These are phyloP conservation scores for Danio choprae DNA, from an alignment of 2,797 vertebrate species.

Conservation along the genomic window DNA sequence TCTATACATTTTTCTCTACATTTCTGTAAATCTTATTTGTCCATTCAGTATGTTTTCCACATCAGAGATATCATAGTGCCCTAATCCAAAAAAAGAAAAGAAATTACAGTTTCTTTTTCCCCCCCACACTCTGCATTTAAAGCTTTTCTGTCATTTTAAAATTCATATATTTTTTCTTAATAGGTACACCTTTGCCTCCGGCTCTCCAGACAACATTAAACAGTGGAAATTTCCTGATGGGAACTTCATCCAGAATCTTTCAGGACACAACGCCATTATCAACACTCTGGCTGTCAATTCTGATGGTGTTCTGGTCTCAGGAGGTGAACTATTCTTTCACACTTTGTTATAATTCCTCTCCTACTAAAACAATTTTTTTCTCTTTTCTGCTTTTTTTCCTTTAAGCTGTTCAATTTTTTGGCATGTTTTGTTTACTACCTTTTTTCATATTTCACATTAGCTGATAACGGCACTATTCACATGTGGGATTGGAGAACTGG, in stretches of 20 bases:
- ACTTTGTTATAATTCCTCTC: neutral
- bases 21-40: too few relatives aligned
- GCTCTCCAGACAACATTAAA: conserved; percentile 99
- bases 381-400: neutral
- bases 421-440: neutral
- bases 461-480: conserved; percentile 98
- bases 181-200: conserved; percentile 97
- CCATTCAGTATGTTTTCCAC: neutral
- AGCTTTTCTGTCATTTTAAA: neutral
- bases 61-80: neutral
- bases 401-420: too few relatives aligned
- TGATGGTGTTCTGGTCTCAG: conserved; percentile 95
- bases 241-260: conserved; percentile 97
- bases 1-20: too few relatives aligned
- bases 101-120: too few relatives aligned
- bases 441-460: conserved; percentile 67
- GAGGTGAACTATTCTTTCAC: conserved; percentile 79
- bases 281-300: conserved; percentile 97
- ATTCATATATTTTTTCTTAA: conserved; percentile 14
- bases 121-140: neutral
- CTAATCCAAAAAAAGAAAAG: too few relatives aligned
- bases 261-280: conserved; percentile 97
- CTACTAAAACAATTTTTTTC: neutral
- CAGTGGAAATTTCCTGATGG: conserved; percentile 99
- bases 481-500: conserved; percentile 99